Evolutionary conservation across 2,888 invertebrate species (phyloP).

Genomic region (Spilarctia lutea): DNA sequence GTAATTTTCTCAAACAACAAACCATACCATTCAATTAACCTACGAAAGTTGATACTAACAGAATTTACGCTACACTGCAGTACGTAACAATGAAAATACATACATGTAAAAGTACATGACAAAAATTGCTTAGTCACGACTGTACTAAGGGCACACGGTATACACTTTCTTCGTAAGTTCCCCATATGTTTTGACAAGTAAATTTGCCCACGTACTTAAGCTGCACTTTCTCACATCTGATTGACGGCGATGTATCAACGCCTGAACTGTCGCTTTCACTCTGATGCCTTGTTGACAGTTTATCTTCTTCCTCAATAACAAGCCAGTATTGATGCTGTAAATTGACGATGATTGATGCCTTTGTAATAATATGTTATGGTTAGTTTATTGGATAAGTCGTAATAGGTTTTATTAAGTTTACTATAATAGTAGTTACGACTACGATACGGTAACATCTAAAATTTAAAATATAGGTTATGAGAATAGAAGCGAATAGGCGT

Average conservation of each 20-base stretch:
- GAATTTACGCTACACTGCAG: neutral
- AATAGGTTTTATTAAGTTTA: neutral
- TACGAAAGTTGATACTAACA: neutral
- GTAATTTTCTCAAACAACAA: neutral
- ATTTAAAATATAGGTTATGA: no score
- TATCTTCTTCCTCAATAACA: conserved; percentile 41
- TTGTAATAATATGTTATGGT: conserved; percentile 22
- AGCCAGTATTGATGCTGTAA: conserved; percentile 24
- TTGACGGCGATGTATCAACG: conserved; percentile 52
- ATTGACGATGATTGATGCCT: conserved; percentile 46
- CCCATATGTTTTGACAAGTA: conserved; percentile 67
- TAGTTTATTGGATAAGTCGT: conserved; percentile 29
- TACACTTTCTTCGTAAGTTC: conserved; percentile 61
- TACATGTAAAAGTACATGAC: conserved; percentile 2
- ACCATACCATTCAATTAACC: neutral
- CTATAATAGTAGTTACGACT: neutral
- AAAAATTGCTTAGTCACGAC: conserved; percentile 49
- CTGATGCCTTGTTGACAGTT: conserved; percentile 46
- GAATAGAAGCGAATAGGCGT: no score
- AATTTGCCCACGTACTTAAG: conserved; percentile 58
- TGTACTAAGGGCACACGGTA: conserved; percentile 43
- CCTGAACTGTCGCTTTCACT: conserved; percentile 57
- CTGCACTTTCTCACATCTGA: conserved; percentile 56
- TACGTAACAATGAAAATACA: neutral
- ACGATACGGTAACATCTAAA: no score